Percentiles rank a stretch among this genome's conserved stretches.
phyloP scores from a whole-genome alignment of 2,888 invertebrate genomes.

The Heliconius erato region DNA sequence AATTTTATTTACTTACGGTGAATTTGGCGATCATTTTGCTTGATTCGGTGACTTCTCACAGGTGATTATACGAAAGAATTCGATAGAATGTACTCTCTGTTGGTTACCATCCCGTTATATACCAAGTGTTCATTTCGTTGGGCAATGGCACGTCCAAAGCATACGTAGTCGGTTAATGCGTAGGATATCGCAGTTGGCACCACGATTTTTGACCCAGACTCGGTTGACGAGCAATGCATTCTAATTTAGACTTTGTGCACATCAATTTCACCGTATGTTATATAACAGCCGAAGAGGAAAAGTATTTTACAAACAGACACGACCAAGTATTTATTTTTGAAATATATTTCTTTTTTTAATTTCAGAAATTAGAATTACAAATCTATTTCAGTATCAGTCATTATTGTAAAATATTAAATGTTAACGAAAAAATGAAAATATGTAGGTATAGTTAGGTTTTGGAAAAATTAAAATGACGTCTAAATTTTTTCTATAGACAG shows the following conservation, averaged over 20 bases:
- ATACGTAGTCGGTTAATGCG: conserved; percentile 71
- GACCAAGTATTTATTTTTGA: background rate
- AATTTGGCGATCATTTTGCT: conserved; percentile 85
- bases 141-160: conserved; percentile 65
- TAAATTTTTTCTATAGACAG: too few relatives aligned
- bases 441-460: too few relatives aligned
- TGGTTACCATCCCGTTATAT: conserved; percentile 78
- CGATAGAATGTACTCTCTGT: conserved; percentile 77
- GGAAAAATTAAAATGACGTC: too few relatives aligned
- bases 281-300: conserved; percentile 72
- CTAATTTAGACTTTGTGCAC: conserved; percentile 78
- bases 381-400: too few relatives aligned
- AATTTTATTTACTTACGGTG: conserved; percentile 68
- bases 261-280: conserved; percentile 79
- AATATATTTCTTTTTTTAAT: background rate
- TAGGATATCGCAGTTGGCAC: conserved; percentile 73
- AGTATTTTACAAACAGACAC: conserved; percentile 29
- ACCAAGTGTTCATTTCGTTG: conserved; percentile 71
- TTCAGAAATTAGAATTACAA: background rate
- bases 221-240: conserved; percentile 73
- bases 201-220: conserved; percentile 79
- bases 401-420: too few relatives aligned
- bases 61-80: conserved; percentile 65
- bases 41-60: conserved; percentile 80
- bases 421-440: too few relatives aligned